phyloP scores from a whole-genome alignment of 2,797 vertebrate genomes.

The Hirundo rustica region DNA sequence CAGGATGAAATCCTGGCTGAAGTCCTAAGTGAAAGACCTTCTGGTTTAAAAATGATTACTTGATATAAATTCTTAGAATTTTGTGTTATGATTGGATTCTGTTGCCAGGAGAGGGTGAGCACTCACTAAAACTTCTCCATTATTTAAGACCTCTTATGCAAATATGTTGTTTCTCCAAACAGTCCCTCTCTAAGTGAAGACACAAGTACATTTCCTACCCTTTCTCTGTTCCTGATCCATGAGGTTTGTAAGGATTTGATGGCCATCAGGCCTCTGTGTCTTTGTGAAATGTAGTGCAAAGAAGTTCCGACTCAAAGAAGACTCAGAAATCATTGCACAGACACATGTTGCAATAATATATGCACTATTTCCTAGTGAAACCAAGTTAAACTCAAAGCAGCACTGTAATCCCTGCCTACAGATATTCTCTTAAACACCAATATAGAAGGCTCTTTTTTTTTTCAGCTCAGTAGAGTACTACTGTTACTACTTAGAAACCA shows the following conservation, averaged over 20 bases:
- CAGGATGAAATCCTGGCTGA: background rate
- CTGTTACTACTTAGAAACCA: background rate
- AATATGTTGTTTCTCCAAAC: background rate
- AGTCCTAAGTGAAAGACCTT: constrained; percentile 14
- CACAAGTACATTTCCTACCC: rapidly evolving
- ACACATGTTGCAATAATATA: background rate
- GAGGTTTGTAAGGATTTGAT: background rate
- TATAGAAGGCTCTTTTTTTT: background rate
- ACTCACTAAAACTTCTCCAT: background rate
- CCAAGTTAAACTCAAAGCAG: background rate
- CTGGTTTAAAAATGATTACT: background rate
- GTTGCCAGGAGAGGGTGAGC: background rate
- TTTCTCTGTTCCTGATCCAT: background rate
- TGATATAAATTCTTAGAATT: background rate
- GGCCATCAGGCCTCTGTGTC: background rate
- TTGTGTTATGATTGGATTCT: background rate
- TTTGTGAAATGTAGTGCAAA: background rate
- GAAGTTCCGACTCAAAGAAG: background rate
- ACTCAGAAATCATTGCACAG: background rate
- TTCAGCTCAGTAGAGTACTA: background rate
- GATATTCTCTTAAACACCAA: background rate
- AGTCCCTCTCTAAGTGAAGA: background rate
- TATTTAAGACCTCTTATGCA: background rate
- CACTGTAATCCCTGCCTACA: background rate
- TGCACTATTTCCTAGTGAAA: background rate